These are phyloP conservation scores for Synergus gifuensis DNA, from an alignment of 2,888 invertebrate species.

Conservation along the genomic window DNA sequence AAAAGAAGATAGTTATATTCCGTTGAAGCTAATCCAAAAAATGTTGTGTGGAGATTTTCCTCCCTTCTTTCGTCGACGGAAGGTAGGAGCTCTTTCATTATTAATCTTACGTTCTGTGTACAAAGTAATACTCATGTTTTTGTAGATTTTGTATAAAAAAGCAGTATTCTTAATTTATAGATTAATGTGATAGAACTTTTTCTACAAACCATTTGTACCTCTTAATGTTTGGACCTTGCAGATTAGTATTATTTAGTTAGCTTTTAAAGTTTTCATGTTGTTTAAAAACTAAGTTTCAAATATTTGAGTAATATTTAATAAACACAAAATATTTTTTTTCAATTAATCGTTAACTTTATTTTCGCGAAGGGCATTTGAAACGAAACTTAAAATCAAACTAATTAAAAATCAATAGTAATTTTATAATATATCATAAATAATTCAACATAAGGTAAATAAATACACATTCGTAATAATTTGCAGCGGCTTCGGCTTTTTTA, in stretches of 20 bases:
- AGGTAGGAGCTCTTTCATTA: neutral
- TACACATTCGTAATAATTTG: conserved; percentile 13
- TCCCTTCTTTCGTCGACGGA: neutral
- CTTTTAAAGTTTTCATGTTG: neutral
- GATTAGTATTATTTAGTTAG: neutral
- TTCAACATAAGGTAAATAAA: neutral
- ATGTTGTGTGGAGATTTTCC: neutral
- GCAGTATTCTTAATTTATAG: neutral
- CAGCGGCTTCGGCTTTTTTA: conserved; percentile 25
- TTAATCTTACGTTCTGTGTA: neutral
- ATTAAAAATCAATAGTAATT: too few relatives aligned
- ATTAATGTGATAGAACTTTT: neutral
- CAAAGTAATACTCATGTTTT: neutral
- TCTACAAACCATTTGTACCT: neutral
- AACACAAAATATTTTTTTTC: neutral
- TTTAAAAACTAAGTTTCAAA: neutral
- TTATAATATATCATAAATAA: neutral
- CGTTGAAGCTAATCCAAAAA: neutral
- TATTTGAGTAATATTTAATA: neutral
- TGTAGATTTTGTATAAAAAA: neutral
- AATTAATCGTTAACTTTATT: neutral
- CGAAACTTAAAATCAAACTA: neutral
- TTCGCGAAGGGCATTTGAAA: neutral
- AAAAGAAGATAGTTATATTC: neutral
- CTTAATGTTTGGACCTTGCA: neutral